Evolutionary conservation across 2,888 invertebrate genomes (phyloP).

Genomic region (Platycnemis pennipes): DNA sequence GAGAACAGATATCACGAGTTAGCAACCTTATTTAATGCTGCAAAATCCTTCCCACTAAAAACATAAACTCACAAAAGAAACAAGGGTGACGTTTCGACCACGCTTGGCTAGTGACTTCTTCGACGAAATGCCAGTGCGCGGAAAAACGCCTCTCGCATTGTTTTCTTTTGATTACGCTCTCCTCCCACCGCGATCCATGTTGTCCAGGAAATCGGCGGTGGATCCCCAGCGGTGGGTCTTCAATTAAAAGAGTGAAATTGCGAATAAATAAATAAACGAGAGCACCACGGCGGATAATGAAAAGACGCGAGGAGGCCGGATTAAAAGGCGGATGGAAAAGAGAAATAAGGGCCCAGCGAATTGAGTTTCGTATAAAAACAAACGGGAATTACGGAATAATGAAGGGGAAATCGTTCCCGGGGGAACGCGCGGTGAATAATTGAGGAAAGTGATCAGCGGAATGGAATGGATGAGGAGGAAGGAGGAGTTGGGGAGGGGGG

Average conservation of each 20-base stretch:
- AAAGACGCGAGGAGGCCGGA: background rate
- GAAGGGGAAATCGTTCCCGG: background rate
- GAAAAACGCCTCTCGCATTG: constrained; percentile 47
- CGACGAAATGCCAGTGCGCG: background rate
- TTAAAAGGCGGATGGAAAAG: background rate
- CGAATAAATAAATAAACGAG: constrained; percentile 48
- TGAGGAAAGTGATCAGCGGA: constrained; percentile 10
- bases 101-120: constrained; percentile 2
- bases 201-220: constrained; percentile 34
- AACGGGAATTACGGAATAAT: constrained; percentile 1
- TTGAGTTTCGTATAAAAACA: constrained; percentile 28
- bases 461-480: background rate
- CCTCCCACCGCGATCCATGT: background rate
- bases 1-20: no score
- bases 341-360: constrained; percentile 28
- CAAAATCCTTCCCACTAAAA: background rate
- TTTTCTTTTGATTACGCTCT: constrained; percentile 47
- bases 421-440: background rate
- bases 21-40: no score
- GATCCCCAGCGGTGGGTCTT: background rate
- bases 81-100: background rate
- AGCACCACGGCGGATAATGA: constrained; percentile 28
- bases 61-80: background rate
- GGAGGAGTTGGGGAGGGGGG: no score
- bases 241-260: constrained; percentile 65